Base-by-base conservation (phyloP, 2,113 vertebrate species). In the Stictonetta naevosa region DNA sequence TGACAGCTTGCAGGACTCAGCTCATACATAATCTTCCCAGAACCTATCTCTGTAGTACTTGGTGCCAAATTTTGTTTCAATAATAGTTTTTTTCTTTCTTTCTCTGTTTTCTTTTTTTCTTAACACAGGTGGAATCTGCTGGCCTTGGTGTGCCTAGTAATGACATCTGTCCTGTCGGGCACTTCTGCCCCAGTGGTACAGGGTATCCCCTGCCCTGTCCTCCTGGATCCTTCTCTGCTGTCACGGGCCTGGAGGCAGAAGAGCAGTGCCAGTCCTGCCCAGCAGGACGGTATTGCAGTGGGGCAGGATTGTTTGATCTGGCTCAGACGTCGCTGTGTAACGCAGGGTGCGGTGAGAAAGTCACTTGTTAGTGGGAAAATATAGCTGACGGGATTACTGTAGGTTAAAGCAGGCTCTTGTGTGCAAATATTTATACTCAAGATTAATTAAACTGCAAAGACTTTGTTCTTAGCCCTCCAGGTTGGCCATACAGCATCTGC, bases 141-240 rank as follows among this genome's bases (percentile, higher is more conserved):
- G 80, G 91, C 64, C 42, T 83, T 48, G 95, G 64, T 88, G 92
- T 88, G 44, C 92, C 96, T 63, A 96, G 95, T 87, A 99, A 98
- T 88, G 96, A 97, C 73, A 89, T 99, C 94, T 99, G 99, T 76
- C 99, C 98, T 2, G 55, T 94, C 31, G 99, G 99, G 9, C 98
- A 99, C 93, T 99, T 98, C 97, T 99, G 99, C 74, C 99, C 99
- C 15, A 46, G 84, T 38, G 99, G 99, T 44, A 98, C 97, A 1
- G 85, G 95, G 6, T 96, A 97, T 40, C 99, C 99, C 3, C 38
- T 98, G 23, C 98, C 98, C 5, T 99, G 99, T 80, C 98, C 98
- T 33, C 81, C 97, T 2, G 99, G 99, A 11, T 98, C 98, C 91
- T 98, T 98, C 38, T 99, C 99, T 34, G 46, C 96, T 8, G 92